A percentile compares a stretch with the other conserved stretches of the same genome.
Evolutionary conservation across 2,888 invertebrate genomes (phyloP).

Genomic region (Homarus gammarus): DNA sequence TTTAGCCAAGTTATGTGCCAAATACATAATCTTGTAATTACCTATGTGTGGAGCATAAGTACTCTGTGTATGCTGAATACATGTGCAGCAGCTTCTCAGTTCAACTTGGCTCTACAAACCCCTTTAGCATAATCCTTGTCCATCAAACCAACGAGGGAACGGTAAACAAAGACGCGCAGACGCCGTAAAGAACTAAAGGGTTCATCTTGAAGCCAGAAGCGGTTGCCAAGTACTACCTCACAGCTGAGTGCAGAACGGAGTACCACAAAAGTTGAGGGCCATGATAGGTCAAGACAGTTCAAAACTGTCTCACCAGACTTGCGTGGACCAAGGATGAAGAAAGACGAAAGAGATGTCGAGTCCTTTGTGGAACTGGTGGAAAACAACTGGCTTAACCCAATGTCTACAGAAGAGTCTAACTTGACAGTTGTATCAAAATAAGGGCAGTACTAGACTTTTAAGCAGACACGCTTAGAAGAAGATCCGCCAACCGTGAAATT

Average conservation of each 20-base stretch:
- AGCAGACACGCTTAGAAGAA: background rate
- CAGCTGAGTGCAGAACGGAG: background rate
- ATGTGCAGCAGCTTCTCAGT: slow-evolving; percentile 1
- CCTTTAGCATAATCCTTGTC: background rate
- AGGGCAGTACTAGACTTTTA: background rate
- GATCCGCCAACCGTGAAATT: too few species aligned
- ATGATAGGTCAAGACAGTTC: background rate
- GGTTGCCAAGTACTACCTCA: too few species aligned
- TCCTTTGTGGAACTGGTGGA: background rate
- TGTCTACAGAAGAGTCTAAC: background rate
- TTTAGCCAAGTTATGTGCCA: too few species aligned
- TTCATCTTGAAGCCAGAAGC: too few species aligned
- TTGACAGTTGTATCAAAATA: background rate
- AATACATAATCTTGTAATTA: too few species aligned
- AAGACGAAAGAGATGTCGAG: background rate
- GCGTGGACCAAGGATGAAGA: slow-evolving; percentile 25
- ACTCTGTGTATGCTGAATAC: background rate
- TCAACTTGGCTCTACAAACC: background rate
- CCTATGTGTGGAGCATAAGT: too few species aligned
- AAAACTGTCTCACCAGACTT: slow-evolving; percentile 1
- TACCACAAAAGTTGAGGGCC: background rate
- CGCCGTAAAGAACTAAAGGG: background rate
- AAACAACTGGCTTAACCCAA: background rate
- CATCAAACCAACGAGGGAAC: background rate
- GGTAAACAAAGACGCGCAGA: slow-evolving; percentile 18